Conservation (phyloP, 2,113 vertebrate genomes). For the Apteryx mantelli region DNA sequence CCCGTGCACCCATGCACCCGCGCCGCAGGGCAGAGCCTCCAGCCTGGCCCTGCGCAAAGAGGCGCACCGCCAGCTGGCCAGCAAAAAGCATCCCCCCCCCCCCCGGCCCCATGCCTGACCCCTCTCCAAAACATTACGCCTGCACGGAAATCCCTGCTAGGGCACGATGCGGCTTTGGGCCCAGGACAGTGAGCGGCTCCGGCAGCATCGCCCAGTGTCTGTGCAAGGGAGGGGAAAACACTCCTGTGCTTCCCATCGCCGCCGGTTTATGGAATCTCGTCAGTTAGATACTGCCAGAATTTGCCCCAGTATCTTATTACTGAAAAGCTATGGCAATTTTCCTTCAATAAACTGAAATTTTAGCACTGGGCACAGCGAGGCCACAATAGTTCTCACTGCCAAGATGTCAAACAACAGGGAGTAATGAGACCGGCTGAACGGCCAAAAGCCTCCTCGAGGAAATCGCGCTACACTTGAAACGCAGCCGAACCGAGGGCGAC, state of each 20-base stretch:
- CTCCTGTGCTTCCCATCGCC: background rate
- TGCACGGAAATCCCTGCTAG: fast-evolving
- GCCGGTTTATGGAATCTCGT: background rate
- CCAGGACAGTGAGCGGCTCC: background rate
- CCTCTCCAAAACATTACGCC: no score
- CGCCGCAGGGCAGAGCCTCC: no score
- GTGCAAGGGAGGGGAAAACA: background rate
- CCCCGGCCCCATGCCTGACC: no score
- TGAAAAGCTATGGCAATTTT: background rate
- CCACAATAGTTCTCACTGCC: no score
- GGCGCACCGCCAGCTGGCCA: no score
- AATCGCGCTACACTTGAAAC: background rate
- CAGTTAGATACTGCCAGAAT: fast-evolving
- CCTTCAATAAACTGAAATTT: background rate
- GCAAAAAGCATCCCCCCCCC: no score
- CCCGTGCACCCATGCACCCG: no score
- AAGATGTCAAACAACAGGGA: background rate
- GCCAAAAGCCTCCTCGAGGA: background rate
- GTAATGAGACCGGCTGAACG: fast-evolving
- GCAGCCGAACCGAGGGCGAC: no score
- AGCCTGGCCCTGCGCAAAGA: no score
- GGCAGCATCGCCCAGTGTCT: background rate
- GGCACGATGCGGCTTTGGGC: background rate
- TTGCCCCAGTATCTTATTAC: background rate
- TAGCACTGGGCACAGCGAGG: background rate